phyloP scores from a whole-genome alignment of 1,140 invertebrate species.

The Magallana angulata region DNA sequence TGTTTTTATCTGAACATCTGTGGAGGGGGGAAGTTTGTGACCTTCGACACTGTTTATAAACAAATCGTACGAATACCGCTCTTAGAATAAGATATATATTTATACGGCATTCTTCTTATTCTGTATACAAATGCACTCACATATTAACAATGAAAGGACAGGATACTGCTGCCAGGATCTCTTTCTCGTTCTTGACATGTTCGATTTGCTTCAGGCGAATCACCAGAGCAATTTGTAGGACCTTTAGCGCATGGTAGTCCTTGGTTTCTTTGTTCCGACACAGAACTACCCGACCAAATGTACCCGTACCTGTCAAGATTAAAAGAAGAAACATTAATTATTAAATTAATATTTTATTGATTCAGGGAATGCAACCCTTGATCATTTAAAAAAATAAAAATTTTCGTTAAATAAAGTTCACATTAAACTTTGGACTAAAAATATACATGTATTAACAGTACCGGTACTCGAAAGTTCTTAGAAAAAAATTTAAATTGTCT shows the following conservation, averaged over 20 bases:
- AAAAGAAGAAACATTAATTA: background rate
- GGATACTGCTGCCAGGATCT: conserved; percentile 89
- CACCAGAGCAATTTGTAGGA: conserved; percentile 93
- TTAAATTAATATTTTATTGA: too few relatives aligned
- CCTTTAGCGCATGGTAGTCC: conserved; percentile 93
- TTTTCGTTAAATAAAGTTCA: too few relatives aligned
- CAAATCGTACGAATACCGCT: background rate
- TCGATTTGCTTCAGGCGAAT: conserved; percentile 93
- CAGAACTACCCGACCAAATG: conserved; percentile 94
- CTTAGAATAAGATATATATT: conserved; percentile 24
- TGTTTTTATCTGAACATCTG: too few relatives aligned
- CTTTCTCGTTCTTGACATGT: conserved; percentile 96
- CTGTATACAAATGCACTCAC: conserved; percentile 83
- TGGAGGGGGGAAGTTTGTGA: background rate
- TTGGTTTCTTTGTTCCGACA: conserved; percentile 89
- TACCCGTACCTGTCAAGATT: conserved; percentile 90
- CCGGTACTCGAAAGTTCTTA: too few relatives aligned
- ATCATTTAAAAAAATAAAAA: too few relatives aligned
- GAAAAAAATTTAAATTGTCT: too few relatives aligned
- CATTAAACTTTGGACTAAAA: too few relatives aligned
- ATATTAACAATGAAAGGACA: conserved; percentile 97
- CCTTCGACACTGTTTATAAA: conserved; percentile 22
- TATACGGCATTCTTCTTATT: background rate
- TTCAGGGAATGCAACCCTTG: too few relatives aligned
- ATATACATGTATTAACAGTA: too few relatives aligned